Evolutionary conservation across 2,888 invertebrate species (phyloP).

Genomic region (Hirtodrosophila duncani): DNA sequence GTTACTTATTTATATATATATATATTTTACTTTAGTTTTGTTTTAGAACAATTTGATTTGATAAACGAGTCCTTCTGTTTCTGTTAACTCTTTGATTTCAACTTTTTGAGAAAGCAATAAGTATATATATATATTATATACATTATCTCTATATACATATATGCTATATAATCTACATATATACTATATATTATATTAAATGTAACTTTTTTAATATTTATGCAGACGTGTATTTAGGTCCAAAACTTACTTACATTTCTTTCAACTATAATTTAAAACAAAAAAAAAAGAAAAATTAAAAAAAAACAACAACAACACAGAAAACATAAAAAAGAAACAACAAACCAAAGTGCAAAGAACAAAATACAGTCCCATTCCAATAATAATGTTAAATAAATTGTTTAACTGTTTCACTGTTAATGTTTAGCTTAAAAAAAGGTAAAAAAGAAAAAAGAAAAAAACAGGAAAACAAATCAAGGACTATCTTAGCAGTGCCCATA

Average conservation of each 20-base stretch:
- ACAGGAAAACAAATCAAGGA: too few species aligned
- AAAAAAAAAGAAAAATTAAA: conserved; percentile 4
- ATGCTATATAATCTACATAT: conserved; percentile 26
- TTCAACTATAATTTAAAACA: conserved; percentile 45
- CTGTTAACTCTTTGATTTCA: conserved; percentile 1
- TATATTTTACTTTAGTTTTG: background rate
- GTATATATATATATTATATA: conserved; percentile 18
- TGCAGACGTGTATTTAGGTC: conserved; percentile 67
- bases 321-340: conserved; percentile 45
- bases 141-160: conserved; percentile 29
- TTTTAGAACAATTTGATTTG: background rate
- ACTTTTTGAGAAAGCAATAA: conserved; percentile 4
- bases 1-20: background rate
- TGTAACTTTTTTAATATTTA: conserved; percentile 56
- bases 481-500: conserved; percentile 7
- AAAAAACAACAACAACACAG: conserved; percentile 11
- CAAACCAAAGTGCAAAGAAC: conserved; percentile 54
- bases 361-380: conserved; percentile 1
- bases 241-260: conserved; percentile 51
- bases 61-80: background rate
- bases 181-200: conserved; percentile 31
- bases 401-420: conserved; percentile 19
- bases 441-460: conserved; percentile 33
- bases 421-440: conserved; percentile 22
- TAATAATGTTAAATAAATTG: conserved; percentile 24